A percentile compares a stretch with the other conserved stretches of the same genome.
Conservation (phyloP, 2,113 vertebrate species). For the Oncorhynchus mykiss region DNA sequence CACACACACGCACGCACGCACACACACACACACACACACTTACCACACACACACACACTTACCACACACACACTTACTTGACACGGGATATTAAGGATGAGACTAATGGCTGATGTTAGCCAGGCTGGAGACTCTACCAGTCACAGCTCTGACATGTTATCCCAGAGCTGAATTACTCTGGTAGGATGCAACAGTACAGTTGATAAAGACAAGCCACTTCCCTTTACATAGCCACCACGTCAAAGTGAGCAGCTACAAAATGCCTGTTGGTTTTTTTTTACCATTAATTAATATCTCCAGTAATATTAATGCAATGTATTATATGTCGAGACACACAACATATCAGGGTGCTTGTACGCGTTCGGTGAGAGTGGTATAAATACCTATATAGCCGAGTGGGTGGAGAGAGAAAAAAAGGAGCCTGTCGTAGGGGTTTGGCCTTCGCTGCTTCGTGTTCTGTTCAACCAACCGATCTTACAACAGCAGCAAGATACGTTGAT, state of each 20-base stretch:
- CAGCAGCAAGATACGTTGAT: no score
- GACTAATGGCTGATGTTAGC: constrained; percentile 57
- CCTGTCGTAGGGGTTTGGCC: no score
- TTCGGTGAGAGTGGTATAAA: constrained; percentile 41
- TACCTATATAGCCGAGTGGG: background rate
- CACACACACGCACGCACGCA: background rate
- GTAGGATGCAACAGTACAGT: constrained; percentile 28
- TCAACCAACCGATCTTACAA: no score
- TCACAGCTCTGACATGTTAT: constrained; percentile 14
- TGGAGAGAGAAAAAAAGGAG: background rate
- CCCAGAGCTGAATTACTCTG: constrained; percentile 44
- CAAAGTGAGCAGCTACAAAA: constrained; percentile 51
- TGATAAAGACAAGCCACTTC: constrained; percentile 45
- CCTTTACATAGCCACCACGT: constrained; percentile 45
- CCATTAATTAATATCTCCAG: constrained; percentile 51
- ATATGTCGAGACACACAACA: constrained; percentile 23
- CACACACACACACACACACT: no score
- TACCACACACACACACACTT: no score
- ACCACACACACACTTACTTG: no score
- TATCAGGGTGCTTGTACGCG: constrained; percentile 39
- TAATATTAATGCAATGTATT: constrained; percentile 44
- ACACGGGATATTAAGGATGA: constrained; percentile 51
- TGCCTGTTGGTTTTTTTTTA: constrained; percentile 45
- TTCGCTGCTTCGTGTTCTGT: no score
- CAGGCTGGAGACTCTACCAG: constrained; percentile 29